phyloP scores from a whole-genome alignment of 1,140 invertebrate genomes.

The Drosophila trapezifrons region DNA sequence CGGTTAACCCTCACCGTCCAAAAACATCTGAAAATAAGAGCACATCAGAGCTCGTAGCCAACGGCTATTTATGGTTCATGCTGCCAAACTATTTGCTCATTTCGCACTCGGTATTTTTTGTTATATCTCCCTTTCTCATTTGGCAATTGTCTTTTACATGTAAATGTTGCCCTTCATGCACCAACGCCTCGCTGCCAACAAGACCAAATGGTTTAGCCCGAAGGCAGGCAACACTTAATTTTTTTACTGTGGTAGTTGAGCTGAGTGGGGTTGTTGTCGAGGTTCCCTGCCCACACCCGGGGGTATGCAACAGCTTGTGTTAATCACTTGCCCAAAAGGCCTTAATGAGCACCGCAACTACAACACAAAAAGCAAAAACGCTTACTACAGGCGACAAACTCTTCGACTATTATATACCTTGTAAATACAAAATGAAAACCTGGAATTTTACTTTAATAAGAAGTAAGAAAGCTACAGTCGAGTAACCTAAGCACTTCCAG shows the following conservation, averaged over 20 bases:
- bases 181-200: conserved; percentile 19
- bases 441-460: no score
- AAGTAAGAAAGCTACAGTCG: no score
- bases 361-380: conserved; percentile 21
- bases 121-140: conserved; percentile 11
- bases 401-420: conserved; percentile 26
- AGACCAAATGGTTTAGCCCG: conserved; percentile 39
- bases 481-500: no score
- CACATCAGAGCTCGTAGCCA: not conserved
- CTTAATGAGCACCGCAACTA: conserved; percentile 70
- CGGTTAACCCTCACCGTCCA: not conserved
- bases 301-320: conserved; percentile 72
- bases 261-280: conserved; percentile 9
- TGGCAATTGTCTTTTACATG: conserved; percentile 53
- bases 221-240: conserved; percentile 32
- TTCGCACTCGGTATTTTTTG: conserved; percentile 18
- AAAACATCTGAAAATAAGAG: conserved; percentile 4
- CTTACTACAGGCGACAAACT: not conserved
- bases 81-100: conserved; percentile 37
- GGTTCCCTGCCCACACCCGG: conserved; percentile 29
- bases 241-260: conserved; percentile 28
- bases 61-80: conserved; percentile 30
- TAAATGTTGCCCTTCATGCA: conserved; percentile 34
- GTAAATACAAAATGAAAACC: no score
- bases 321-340: conserved; percentile 72